These are phyloP conservation scores for Microplitis deprimator DNA, from an alignment of 2,888 invertebrate genomes.

Conservation along the genomic window DNA sequence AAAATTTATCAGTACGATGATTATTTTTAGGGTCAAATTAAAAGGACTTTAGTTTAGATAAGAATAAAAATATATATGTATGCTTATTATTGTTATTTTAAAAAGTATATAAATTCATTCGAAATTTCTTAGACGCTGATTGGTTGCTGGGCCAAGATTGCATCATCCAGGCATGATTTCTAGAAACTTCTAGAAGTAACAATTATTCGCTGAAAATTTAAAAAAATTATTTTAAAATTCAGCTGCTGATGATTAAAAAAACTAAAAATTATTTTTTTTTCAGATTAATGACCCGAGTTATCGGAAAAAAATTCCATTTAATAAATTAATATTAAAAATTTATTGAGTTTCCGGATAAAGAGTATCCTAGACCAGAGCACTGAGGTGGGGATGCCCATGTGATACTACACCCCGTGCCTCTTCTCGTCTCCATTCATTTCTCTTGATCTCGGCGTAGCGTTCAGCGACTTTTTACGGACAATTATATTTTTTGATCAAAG, in stretches of 20 bases:
- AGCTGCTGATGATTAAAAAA: not conserved
- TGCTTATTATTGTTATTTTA: not conserved
- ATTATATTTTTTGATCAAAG: not conserved
- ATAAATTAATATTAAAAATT: conserved; percentile 21
- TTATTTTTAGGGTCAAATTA: not conserved
- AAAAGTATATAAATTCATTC: not conserved
- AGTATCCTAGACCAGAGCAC: not conserved
- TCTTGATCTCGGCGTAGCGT: conserved; percentile 32
- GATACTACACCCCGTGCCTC: conserved; percentile 42
- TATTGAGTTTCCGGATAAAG: conserved; percentile 14
- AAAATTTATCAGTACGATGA: not conserved
- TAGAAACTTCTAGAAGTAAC: conserved; percentile 49
- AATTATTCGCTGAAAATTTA: not conserved
- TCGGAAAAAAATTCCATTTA: not conserved
- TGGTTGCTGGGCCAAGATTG: conserved; percentile 49
- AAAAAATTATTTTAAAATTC: not conserved
- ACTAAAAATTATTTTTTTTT: not conserved
- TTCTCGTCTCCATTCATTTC: conserved; percentile 49
- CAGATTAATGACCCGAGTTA: not conserved
- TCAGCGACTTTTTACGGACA: not conserved
- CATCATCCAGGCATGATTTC: conserved; percentile 56
- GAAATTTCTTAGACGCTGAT: conserved; percentile 44
- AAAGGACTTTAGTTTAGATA: not conserved
- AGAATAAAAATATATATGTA: not conserved
- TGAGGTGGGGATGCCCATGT: conserved; percentile 41